phyloP scores from a whole-genome alignment of 2,888 invertebrate species.

The Volucella bombylans region DNA sequence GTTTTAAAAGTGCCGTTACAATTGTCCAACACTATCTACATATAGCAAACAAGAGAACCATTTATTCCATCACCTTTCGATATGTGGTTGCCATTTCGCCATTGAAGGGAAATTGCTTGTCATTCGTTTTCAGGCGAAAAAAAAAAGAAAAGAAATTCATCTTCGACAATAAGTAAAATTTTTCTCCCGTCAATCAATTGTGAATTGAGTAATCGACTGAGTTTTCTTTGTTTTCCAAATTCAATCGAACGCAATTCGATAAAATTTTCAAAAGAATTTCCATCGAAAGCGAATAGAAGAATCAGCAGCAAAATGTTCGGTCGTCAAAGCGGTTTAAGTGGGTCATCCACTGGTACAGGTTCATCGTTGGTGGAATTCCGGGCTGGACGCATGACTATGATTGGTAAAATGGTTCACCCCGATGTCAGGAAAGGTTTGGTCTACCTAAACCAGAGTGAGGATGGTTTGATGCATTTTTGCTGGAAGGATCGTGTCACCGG shows the following conservation, averaged over 20 bases:
- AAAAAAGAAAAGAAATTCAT: slow-evolving; percentile 36
- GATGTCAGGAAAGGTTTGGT: slow-evolving; percentile 97
- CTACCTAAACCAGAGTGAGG: slow-evolving; percentile 97
- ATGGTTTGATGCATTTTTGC: slow-evolving; percentile 99
- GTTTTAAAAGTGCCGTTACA: not conserved
- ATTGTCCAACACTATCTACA: not conserved
- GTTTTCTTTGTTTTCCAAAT: slow-evolving; percentile 14
- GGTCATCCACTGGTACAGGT: slow-evolving; percentile 91
- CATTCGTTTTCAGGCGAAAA: slow-evolving; percentile 51
- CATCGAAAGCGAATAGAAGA: not conserved
- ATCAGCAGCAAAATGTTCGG: slow-evolving; percentile 80
- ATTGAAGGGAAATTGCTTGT: slow-evolving; percentile 65
- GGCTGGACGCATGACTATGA: slow-evolving; percentile 96
- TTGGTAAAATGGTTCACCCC: slow-evolving; percentile 94
- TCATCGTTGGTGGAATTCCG: slow-evolving; percentile 97
- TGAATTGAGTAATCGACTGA: slow-evolving; percentile 15
- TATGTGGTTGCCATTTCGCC: slow-evolving; percentile 53
- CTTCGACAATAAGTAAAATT: slow-evolving; percentile 25
- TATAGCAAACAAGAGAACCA: slow-evolving; percentile 1
- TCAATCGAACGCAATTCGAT: slow-evolving; percentile 7
- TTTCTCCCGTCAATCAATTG: slow-evolving; percentile 25
- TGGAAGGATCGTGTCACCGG: slow-evolving; percentile 99
- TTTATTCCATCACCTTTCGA: slow-evolving; percentile 36
- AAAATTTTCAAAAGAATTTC: not conserved
- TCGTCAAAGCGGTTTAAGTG: slow-evolving; percentile 86